These are phyloP conservation scores for Trachythela sp. DNA, from an alignment of 64 coral and sea anemone species.

Conservation along the genomic window DNA sequence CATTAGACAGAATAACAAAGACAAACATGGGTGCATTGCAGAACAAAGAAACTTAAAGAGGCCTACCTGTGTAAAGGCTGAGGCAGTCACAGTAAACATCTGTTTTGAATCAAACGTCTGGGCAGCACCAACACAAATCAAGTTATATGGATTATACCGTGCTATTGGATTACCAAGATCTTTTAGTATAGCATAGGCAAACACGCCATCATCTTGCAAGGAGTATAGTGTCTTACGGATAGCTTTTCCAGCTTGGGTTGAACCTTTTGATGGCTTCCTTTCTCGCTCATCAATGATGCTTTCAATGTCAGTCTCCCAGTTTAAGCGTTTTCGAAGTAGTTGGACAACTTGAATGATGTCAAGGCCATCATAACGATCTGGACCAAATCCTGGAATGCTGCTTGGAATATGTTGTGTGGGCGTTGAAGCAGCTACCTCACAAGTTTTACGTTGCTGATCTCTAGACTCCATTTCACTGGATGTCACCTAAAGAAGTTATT, in stretches of 20 bases:
- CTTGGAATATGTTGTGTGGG: neutral
- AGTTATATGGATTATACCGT: constrained; percentile 89
- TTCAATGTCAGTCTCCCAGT: neutral
- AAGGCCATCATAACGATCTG: neutral
- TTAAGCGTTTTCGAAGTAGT: neutral
- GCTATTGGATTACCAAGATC: neutral
- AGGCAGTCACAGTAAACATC: constrained; percentile 84
- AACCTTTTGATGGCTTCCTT: neutral
- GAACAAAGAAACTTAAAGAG: constrained; percentile 39
- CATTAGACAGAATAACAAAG: no score
- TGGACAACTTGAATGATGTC: neutral
- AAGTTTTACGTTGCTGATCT: no score
- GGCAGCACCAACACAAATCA: constrained; percentile 64
- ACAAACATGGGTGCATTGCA: no score
- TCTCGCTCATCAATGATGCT: neutral
- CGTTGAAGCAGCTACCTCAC: neutral
- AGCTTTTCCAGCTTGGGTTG: neutral
- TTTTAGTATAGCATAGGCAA: neutral
- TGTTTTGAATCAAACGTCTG: constrained; percentile 57
- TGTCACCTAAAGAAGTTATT: no score
- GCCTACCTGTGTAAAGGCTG: constrained; percentile 82
- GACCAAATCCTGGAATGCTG: neutral
- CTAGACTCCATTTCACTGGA: no score
- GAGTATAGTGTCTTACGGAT: neutral
- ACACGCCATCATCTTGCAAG: neutral